phyloP scores from a whole-genome alignment of 2,797 vertebrate species.

The Ispidina picta region DNA sequence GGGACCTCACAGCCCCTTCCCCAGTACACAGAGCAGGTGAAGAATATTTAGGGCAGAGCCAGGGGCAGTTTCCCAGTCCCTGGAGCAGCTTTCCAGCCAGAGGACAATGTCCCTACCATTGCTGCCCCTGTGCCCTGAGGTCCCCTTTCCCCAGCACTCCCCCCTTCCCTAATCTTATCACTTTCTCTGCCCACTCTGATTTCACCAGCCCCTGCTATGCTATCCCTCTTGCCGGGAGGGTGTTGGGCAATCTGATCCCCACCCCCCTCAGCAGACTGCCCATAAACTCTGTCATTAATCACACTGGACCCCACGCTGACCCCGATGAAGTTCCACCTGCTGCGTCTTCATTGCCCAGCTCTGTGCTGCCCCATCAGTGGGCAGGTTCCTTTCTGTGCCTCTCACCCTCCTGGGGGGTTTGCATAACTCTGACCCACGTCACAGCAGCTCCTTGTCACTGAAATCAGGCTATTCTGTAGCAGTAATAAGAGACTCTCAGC shows the following conservation, averaged over 20 bases:
- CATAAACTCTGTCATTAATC: not conserved
- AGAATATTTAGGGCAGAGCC: not conserved
- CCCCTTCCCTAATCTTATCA: not conserved
- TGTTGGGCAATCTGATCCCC: conserved; percentile 17
- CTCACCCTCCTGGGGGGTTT: not conserved
- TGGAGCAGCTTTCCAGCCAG: rapidly evolving
- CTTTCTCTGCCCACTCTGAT: conserved; percentile 37
- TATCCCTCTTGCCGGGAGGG: not conserved
- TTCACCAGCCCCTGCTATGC: not conserved
- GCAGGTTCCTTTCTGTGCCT: not conserved
- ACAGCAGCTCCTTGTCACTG: not conserved
- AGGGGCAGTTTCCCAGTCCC: not conserved
- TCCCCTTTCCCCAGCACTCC: not conserved
- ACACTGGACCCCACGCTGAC: not conserved
- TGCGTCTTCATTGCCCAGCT: not conserved
- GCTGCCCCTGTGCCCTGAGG: rapidly evolving
- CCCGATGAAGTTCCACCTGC: not conserved
- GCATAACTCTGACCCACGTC: conserved; percentile 6
- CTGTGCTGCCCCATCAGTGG: not conserved
- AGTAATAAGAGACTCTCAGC: conserved; percentile 18
- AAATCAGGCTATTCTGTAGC: conserved; percentile 42
- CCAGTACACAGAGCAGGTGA: not conserved
- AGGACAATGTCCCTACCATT: rapidly evolving
- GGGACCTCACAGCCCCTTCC: not conserved
- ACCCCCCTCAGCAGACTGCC: not conserved